Evolutionary conservation across 2,888 invertebrate species (phyloP).

Genomic region (Dusona sp.): DNA sequence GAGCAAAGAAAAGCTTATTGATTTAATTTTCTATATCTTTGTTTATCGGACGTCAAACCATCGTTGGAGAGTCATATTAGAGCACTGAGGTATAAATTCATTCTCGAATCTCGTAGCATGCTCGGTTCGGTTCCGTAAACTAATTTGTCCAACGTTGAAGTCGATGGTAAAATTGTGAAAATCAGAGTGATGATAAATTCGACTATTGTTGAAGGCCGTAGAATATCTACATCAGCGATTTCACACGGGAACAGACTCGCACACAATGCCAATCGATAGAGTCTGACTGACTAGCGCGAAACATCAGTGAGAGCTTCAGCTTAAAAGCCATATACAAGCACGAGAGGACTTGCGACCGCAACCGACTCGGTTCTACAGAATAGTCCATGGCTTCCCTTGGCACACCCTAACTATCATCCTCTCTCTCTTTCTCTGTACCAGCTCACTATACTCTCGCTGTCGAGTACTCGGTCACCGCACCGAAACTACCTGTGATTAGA

Average conservation of each 20-base stretch:
- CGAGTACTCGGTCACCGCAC: conserved; percentile 39
- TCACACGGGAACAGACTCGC: conserved; percentile 35
- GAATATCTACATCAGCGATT: conserved; percentile 39
- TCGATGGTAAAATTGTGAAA: conserved; percentile 30
- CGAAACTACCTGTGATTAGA: conserved; percentile 65
- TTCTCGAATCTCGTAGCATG: conserved; percentile 16
- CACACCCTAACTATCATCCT: background rate
- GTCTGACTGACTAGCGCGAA: conserved; percentile 54
- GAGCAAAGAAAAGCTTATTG: background rate
- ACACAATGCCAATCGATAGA: conserved; percentile 50
- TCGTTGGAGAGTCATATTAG: background rate
- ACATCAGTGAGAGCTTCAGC: conserved; percentile 33
- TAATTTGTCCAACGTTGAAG: background rate
- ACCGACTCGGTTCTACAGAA: conserved; percentile 12
- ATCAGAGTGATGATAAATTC: conserved; percentile 24
- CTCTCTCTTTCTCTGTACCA: conserved; percentile 15
- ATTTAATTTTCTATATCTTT: background rate
- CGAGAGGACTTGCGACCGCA: conserved; percentile 49
- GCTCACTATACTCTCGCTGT: background rate
- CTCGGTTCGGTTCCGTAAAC: conserved; percentile 10
- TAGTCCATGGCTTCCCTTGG: conserved; percentile 37
- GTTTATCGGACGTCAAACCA: background rate
- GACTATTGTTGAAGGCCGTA: conserved; percentile 20
- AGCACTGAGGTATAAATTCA: background rate
- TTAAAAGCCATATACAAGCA: conserved; percentile 28